Conservation (phyloP, 2,797 vertebrate genomes). For the Clamator glandarius region DNA sequence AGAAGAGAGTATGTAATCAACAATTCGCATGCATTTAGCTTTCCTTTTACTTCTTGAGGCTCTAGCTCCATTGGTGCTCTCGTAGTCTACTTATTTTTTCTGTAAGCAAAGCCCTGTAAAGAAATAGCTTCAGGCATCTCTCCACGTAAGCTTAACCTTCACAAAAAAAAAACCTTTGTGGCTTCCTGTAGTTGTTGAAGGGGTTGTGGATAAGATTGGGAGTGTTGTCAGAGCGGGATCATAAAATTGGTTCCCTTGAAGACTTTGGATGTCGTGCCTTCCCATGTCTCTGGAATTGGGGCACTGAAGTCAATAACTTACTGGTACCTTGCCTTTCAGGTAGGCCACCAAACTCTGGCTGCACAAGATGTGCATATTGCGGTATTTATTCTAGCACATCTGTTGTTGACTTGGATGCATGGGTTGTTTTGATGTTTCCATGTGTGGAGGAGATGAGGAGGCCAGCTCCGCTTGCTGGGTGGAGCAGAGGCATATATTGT, state of each 20-base stretch:
- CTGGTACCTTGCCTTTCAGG: neutral
- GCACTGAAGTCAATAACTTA: rapidly evolving
- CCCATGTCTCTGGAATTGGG: rapidly evolving
- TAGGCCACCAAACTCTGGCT: neutral
- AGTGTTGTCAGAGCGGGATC: neutral
- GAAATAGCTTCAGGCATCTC: neutral
- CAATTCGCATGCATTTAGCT: neutral
- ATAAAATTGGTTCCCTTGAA: neutral
- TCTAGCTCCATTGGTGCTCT: neutral
- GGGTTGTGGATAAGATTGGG: neutral
- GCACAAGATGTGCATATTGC: rapidly evolving
- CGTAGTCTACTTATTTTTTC: neutral
- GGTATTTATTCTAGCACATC: neutral
- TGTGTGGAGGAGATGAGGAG: slow-evolving; percentile 22
- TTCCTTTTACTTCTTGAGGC: neutral
- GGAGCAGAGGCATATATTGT: neutral
- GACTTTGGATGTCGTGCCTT: neutral
- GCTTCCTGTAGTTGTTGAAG: neutral
- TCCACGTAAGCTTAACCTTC: neutral
- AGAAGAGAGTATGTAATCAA: slow-evolving; percentile 43
- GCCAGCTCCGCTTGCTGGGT: rapidly evolving
- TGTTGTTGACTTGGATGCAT: neutral
- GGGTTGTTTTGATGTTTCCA: neutral
- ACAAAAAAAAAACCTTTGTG: neutral
- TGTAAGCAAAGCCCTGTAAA: neutral